phyloP scores from a whole-genome alignment of 1,140 invertebrate species.

The Aradophagus sp. region DNA sequence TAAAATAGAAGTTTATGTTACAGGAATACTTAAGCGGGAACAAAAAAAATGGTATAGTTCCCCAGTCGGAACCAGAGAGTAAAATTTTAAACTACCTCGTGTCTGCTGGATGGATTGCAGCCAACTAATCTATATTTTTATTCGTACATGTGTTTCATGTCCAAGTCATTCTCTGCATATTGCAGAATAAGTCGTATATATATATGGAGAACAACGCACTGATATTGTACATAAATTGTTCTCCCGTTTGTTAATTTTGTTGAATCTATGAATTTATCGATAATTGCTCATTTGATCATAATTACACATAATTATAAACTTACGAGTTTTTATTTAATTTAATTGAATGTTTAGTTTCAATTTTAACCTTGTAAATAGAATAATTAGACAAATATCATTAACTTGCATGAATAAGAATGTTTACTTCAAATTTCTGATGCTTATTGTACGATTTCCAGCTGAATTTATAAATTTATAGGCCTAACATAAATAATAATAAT shows the following conservation, averaged over 20 bases:
- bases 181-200: constrained; percentile 60
- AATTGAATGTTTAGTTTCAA: too few species aligned
- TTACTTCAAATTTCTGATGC: too few species aligned
- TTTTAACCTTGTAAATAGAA: too few species aligned
- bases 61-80: constrained; percentile 73
- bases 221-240: constrained; percentile 42
- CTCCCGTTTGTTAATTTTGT: constrained; percentile 12
- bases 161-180: constrained; percentile 66
- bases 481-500: too few species aligned
- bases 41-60: constrained; percentile 66
- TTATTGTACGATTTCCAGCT: too few species aligned
- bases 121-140: constrained; percentile 66
- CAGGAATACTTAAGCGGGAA: constrained; percentile 74
- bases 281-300: constrained; percentile 30
- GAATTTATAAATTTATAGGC: too few species aligned
- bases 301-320: too few species aligned
- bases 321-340: too few species aligned
- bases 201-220: constrained; percentile 33
- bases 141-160: constrained; percentile 57
- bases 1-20: too few species aligned
- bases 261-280: constrained; percentile 6
- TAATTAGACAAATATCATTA: too few species aligned
- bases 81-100: constrained; percentile 74
- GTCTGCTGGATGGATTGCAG: constrained; percentile 73
- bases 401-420: too few species aligned